Evolutionary conservation across 2,797 vertebrate genomes (phyloP).

Genomic region (Pteropus rufus): DNA sequence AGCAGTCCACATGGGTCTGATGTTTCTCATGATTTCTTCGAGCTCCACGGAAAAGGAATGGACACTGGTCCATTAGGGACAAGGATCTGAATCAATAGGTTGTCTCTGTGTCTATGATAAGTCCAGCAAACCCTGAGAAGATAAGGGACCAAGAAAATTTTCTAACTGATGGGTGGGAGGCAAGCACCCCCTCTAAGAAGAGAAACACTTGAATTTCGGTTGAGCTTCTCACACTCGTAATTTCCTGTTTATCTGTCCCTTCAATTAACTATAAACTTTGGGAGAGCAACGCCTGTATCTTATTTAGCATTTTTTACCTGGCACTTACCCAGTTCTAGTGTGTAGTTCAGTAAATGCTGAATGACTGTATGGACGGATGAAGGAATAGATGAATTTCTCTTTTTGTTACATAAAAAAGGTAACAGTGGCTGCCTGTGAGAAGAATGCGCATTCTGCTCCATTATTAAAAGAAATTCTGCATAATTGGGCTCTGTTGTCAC

Average conservation of each 20-base stretch:
- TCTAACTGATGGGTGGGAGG: neutral
- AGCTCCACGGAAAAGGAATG: neutral
- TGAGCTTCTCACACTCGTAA: neutral
- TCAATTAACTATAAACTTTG: neutral
- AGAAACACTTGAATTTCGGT: neutral
- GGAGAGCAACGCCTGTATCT: neutral
- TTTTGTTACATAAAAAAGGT: neutral
- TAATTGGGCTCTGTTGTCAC: slow-evolving; percentile 50
- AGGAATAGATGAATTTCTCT: neutral
- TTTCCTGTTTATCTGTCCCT: neutral
- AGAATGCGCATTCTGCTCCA: neutral
- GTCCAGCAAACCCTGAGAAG: neutral
- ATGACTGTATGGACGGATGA: neutral
- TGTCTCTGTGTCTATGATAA: neutral
- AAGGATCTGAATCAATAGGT: neutral
- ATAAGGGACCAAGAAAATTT: neutral
- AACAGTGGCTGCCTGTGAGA: slow-evolving; percentile 3
- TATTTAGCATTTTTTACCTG: neutral
- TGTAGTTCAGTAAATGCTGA: neutral
- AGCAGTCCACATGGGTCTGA: neutral
- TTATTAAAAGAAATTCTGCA: slow-evolving; percentile 17
- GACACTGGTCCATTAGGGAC: neutral
- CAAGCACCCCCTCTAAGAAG: neutral
- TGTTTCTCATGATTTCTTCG: neutral
- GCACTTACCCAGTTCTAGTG: neutral